Evolutionary conservation across 2,888 invertebrate species (phyloP).

Genomic region (Pedicia rivosa): DNA sequence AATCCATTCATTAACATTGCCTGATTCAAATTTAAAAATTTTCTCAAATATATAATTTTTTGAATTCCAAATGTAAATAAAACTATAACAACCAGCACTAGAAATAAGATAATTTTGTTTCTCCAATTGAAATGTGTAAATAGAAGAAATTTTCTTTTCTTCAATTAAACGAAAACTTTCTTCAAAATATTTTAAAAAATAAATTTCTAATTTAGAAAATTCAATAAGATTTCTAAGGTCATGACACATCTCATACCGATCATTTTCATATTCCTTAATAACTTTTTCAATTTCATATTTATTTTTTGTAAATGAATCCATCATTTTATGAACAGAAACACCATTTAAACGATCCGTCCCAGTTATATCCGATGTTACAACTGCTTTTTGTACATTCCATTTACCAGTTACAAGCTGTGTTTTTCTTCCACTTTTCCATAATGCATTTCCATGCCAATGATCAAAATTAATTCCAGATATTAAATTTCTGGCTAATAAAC

Average conservation of each 20-base stretch:
- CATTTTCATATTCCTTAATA: slow-evolving; percentile 17
- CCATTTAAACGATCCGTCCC: slow-evolving; percentile 23
- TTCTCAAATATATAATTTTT: slow-evolving; percentile 18
- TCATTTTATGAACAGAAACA: slow-evolving; percentile 19
- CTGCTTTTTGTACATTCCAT: slow-evolving; percentile 31
- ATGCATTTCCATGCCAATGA: slow-evolving; percentile 28
- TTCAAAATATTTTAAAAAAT: slow-evolving; percentile 34
- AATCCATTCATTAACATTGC: slow-evolving; percentile 31
- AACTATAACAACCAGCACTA: slow-evolving; percentile 29
- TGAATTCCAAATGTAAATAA: slow-evolving; percentile 29
- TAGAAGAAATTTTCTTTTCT: slow-evolving; percentile 5
- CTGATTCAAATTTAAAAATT: slow-evolving; percentile 27
- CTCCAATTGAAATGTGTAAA: slow-evolving; percentile 10
- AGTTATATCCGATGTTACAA: slow-evolving; percentile 23
- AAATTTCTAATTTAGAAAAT: slow-evolving; percentile 26
- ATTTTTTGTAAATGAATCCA: slow-evolving; percentile 12
- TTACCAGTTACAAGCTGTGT: slow-evolving; percentile 31
- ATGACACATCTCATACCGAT: slow-evolving; percentile 21
- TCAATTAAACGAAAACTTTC: slow-evolving; percentile 17
- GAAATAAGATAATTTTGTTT: slow-evolving; percentile 17
- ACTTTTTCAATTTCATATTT: slow-evolving; percentile 8
- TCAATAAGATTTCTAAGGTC: slow-evolving; percentile 20
- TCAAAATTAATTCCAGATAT: slow-evolving; percentile 30
- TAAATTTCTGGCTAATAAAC: slow-evolving; percentile 17
- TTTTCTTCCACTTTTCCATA: slow-evolving; percentile 21